Base-by-base conservation (phyloP, 92 coral and sea anemone species). In the Anthopleura xanthogrammica region DNA sequence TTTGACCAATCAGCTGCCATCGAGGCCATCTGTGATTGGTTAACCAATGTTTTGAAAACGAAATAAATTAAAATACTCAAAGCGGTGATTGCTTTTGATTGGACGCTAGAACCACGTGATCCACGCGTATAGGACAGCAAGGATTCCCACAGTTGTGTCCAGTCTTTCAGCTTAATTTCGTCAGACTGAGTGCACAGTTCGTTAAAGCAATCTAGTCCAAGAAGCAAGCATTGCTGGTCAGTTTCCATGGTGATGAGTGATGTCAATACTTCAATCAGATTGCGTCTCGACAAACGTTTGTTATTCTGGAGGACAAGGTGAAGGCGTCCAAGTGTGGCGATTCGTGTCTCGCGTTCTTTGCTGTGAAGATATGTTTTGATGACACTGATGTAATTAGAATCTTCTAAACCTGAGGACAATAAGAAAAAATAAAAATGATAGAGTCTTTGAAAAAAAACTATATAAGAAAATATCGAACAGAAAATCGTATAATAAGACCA, bases 191-290 rank as follows among this genome's bases (percentile, higher is more conserved):
- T 16, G 24, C 79, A 77, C 14, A 86, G 40, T 64, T 89, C 82
- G 16, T 78, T 60, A 78, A 92, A 90, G 36, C 86, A 65, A 3
- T 89, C 88, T 55, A 89, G 81, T 6, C 86, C 91, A 20, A 85
- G 71, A 42, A 89, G 39, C 62, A 92, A 77, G 78, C 95, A 92
- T 20, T 78, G 52, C 55, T 89, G 92, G 66, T 89, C 90, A 22
- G 86, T 81, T 62, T 92, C 95, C 66, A n/a, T 75, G 40, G 82
- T 75, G 14, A 89, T 40, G 75, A 84, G 90, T 57, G 86, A 82
- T 16, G 83, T 80, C 76, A 85, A 12, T 78, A 56, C 73, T 52
- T 73, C 73, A 54, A 19, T 54, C 42, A 88, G 76, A 40, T 79
- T 80, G 24, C 23, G 29, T 54, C 55, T 77, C 5, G 77, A 12